A percentile compares a stretch with the other conserved stretches of the same genome.
Conservation (phyloP, 2,797 vertebrate genomes). For the Liparis tanakae region DNA sequence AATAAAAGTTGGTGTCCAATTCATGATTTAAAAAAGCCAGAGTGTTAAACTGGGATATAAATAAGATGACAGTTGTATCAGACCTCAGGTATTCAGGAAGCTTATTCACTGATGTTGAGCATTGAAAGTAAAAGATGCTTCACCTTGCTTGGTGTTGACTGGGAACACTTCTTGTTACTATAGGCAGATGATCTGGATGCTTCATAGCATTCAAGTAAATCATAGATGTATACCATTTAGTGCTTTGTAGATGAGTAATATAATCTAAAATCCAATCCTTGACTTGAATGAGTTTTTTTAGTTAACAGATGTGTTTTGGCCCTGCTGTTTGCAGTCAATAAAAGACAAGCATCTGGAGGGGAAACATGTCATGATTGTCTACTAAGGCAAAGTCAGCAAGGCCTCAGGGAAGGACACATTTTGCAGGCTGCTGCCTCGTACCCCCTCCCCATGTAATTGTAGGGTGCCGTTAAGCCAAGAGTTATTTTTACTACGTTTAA, state of each 20-base stretch:
- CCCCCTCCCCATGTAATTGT: constrained; percentile 74
- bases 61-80: background rate
- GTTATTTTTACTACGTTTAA: constrained; percentile 76
- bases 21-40: background rate
- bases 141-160: background rate
- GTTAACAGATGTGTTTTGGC: background rate
- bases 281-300: background rate
- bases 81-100: background rate
- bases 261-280: background rate
- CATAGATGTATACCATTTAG: background rate
- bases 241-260: background rate
- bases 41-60: background rate
- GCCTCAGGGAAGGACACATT: constrained; percentile 43
- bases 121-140: background rate
- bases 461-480: constrained; percentile 69
- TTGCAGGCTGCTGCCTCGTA: constrained; percentile 42
- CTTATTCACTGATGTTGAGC: background rate
- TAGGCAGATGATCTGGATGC: background rate
- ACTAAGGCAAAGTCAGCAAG: constrained; percentile 18
- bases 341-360: background rate
- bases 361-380: constrained; percentile 20
- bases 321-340: constrained; percentile 16
- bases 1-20: background rate
- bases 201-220: background rate
- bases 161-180: background rate